Evolutionary conservation across 2,113 vertebrate genomes (phyloP), one percentile per base, ranked within the genome.

Genomic region (Otis tarda): DNA sequence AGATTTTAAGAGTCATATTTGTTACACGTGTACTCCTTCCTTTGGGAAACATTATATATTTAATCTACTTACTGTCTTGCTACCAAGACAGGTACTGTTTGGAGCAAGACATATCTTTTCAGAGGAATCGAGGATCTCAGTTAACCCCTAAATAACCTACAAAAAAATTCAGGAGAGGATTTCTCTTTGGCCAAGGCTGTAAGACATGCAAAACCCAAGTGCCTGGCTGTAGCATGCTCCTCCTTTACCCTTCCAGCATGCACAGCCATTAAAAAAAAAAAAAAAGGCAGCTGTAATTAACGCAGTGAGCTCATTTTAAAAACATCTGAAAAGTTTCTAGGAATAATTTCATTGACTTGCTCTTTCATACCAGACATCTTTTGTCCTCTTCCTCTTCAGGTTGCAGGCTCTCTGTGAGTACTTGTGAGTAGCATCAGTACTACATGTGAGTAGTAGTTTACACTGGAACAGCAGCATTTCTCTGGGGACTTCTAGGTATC

Each of bases 351-450:
- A 61, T 14, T 87, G 93, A 91, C 94, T 75, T 95, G 80, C 53
- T 79, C 80, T 92, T 94, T 92, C 95, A 96, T 94, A 95, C 80
- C 91, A 96, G 89, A 92, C 89, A 84, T 75, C 92, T 90, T 93
- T 92, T 47, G 49, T 63, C 87, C 65, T 39, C 17, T 33, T 90
- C 52, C 67, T 69, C 73, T 85, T 76, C 74, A 77, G 71, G 43
- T 79, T 90, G 59, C n/a, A 60, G 53, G 69, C 35, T 83, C 24
- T 10, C 69, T 7, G 0, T 43, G 68, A 83, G 35, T 71, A 52
- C 56, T 77, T n/a, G n/a, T n/a, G n/a, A n/a, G n/a, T n/a, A n/a
- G n/a, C n/a, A n/a, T n/a, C n/a, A n/a, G n/a, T n/a, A n/a, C n/a
- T 76, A 69, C 23, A 28, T 21, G 30, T 7, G 21, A 79, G 63